phyloP scores from a whole-genome alignment of 2,797 vertebrate genomes.

The Falco rusticolus region DNA sequence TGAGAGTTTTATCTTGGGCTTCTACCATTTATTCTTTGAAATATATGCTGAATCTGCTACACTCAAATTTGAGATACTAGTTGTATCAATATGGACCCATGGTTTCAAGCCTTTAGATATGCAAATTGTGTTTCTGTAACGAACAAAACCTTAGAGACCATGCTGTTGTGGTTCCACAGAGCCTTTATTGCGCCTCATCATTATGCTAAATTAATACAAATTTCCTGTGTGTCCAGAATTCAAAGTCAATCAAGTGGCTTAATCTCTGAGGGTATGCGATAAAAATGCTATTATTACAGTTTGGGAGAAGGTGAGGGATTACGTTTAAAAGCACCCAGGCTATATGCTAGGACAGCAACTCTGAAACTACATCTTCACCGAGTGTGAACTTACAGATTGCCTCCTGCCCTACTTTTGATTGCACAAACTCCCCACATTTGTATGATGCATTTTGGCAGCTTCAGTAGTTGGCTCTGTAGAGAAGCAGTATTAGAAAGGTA shows the following conservation, averaged over 20 bases:
- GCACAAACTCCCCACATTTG: background rate
- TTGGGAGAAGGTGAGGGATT: conserved; percentile 50
- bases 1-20: conserved; percentile 71
- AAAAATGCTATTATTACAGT: conserved; percentile 59
- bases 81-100: conserved; percentile 71
- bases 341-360: conserved; percentile 39
- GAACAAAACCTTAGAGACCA: conserved; percentile 66
- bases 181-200: conserved; percentile 67
- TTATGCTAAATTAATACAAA: conserved; percentile 74
- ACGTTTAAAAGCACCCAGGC: conserved; percentile 31
- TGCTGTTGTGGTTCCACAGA: conserved; percentile 60
- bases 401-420: conserved; percentile 40
- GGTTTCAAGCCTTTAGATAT: conserved; percentile 72
- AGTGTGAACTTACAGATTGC: background rate
- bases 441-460: conserved; percentile 8
- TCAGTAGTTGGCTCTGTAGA: conserved; percentile 1
- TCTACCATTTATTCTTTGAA: conserved; percentile 74
- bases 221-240: conserved; percentile 74
- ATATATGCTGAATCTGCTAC: conserved; percentile 68
- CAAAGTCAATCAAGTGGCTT: conserved; percentile 69
- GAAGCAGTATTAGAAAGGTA: conserved; percentile 33
- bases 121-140: conserved; percentile 63
- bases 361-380: conserved; percentile 9
- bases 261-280: conserved; percentile 59
- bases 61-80: conserved; percentile 72